A percentile compares a stretch with the other conserved stretches of the same genome.
phyloP scores from a whole-genome alignment of 23 tunicate genomes.

The Trididemnum miniatum region DNA sequence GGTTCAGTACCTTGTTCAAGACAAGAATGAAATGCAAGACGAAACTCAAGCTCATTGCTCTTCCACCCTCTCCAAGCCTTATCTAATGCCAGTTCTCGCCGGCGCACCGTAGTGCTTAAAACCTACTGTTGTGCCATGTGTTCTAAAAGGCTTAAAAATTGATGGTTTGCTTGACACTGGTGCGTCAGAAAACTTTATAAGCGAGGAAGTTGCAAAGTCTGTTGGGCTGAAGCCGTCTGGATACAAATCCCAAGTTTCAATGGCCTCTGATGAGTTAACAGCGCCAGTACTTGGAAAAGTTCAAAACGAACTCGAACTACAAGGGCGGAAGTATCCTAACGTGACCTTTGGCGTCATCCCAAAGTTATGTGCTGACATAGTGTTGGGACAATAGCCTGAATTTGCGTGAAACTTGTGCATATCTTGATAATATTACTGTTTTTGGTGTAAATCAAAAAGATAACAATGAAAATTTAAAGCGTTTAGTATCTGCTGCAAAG shows the following conservation, averaged over 20 bases:
- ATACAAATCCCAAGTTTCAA: neutral
- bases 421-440: too few relatives aligned
- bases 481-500: too few relatives aligned
- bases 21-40: neutral
- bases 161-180: neutral
- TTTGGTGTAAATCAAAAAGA: too few relatives aligned
- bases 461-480: too few relatives aligned
- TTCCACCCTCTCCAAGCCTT: too few relatives aligned
- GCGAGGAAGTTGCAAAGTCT: neutral
- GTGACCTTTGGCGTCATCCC: neutral
- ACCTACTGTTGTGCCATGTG: neutral
- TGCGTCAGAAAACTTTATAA: slow-evolving; percentile 20
- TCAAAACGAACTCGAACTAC: neutral
- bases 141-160: neutral
- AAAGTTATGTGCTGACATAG: neutral
- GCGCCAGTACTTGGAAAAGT: neutral
- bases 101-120: neutral
- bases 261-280: neutral
- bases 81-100: neutral
- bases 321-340: neutral
- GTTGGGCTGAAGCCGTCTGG: neutral
- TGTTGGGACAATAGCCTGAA: slow-evolving; percentile 7
- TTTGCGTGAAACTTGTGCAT: too few relatives aligned
- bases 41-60: neutral
- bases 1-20: neutral